Percentiles rank a stretch among this genome's conserved stretches.
Evolutionary conservation across 2,113 vertebrate genomes (phyloP).

Genomic region (Leptobrachium ailaonicum): DNA sequence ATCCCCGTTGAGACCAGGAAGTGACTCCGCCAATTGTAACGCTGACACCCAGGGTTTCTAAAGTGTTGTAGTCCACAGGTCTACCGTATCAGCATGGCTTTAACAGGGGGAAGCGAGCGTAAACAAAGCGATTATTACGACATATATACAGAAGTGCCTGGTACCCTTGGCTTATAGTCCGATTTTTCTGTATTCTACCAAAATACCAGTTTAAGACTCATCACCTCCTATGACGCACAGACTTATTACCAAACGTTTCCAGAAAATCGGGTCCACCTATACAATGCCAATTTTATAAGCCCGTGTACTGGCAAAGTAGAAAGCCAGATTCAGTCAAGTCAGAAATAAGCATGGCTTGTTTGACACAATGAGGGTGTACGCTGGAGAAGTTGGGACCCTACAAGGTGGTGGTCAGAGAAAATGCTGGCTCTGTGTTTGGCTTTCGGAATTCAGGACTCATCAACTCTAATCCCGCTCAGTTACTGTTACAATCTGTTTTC

Average conservation of each 20-base stretch:
- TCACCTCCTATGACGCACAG: neutral
- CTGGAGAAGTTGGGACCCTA: neutral
- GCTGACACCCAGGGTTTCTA: no score
- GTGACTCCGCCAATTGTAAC: no score
- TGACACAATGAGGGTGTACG: slow-evolving; percentile 5
- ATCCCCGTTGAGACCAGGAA: no score
- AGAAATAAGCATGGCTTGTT: slow-evolving; percentile 1
- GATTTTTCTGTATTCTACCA: no score
- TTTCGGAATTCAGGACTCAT: slow-evolving; percentile 4
- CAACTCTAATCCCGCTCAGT: neutral
- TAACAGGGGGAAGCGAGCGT: no score
- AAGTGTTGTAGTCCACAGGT: no score
- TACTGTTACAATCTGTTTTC: neutral
- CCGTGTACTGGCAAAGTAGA: slow-evolving; percentile 26
- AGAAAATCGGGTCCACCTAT: neutral
- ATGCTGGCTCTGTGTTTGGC: neutral
- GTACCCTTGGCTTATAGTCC: no score
- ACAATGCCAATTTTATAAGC: slow-evolving; percentile 12
- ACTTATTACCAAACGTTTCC: neutral
- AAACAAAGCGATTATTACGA: no score
- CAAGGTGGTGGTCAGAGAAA: slow-evolving; percentile 5
- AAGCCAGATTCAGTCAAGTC: slow-evolving; percentile 21
- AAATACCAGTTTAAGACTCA: no score
- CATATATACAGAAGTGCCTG: no score
- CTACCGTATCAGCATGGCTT: no score